Conservation (phyloP, 2,888 invertebrate genomes). For the Sussaba pulchella region DNA sequence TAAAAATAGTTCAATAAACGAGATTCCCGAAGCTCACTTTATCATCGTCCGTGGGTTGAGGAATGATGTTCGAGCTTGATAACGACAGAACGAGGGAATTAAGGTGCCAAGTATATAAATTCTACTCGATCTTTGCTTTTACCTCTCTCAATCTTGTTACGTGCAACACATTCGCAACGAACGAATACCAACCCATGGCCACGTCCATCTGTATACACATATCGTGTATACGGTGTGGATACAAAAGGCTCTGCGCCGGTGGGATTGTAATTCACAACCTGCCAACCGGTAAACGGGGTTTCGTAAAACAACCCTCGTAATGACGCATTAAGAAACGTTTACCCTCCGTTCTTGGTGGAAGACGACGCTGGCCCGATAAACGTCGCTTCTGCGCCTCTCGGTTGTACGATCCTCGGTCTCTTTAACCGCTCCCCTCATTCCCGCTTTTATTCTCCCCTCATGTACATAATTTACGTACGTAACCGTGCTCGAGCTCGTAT, state of each 20-base stretch:
- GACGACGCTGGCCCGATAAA: slow-evolving; percentile 62
- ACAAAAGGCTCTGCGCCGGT: slow-evolving; percentile 42
- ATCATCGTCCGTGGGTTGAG: background rate
- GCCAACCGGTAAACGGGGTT: slow-evolving; percentile 58
- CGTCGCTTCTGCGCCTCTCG: slow-evolving; percentile 58
- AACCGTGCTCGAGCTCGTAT: slow-evolving; percentile 36
- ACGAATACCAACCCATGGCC: background rate
- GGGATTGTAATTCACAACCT: slow-evolving; percentile 67
- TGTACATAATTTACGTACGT: slow-evolving; percentile 50
- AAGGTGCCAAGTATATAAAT: background rate
- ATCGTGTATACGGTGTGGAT: slow-evolving; percentile 34
- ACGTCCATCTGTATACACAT: slow-evolving; percentile 12
- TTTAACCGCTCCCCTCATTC: slow-evolving; percentile 15
- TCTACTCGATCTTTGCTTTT: background rate
- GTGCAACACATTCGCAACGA: background rate
- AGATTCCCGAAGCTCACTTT: too few species aligned
- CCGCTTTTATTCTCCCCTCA: slow-evolving; percentile 25
- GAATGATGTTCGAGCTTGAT: too few species aligned
- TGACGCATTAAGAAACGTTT: slow-evolving; percentile 71
- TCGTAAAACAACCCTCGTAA: slow-evolving; percentile 70
- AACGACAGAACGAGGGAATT: background rate
- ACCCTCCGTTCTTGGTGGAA: slow-evolving; percentile 55
- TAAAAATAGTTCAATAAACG: background rate
- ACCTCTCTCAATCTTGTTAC: background rate
- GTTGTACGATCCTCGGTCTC: slow-evolving; percentile 44